Base-by-base conservation (phyloP, 2,888 invertebrate genomes). In the Lapara coniferarum region DNA sequence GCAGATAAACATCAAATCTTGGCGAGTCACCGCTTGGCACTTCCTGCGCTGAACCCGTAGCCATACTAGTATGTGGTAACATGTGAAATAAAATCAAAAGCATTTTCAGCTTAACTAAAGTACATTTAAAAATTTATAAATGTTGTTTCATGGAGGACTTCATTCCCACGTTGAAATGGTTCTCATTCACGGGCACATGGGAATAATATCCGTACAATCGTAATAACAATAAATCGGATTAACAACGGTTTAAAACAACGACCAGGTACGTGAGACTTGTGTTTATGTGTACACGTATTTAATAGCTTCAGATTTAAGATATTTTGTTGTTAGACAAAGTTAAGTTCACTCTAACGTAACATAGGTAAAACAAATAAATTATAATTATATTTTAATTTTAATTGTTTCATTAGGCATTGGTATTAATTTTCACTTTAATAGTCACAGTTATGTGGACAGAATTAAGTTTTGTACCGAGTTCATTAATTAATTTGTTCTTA, bases 181-280 rank as follows among this genome's bases (percentile, higher is more conserved):
- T 46, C 44, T 59, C 59, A 59, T 59, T 59, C 44, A 44, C 44
- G 10, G 46, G 46, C 59, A 12, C 59, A 46, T 44, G 44, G 58
- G 59, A 59, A 59, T 59, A 46, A 59, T 46, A 59, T 59, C 44
- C 44, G 59, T 59, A 59, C 59, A 59, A 44, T 46, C 59, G 59
- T 59, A 59, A 44, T 59, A 59, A 59, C 59, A 59, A 59, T 59
- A 59, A 59, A 59, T 59, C 59, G 59, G 46, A 44, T 59, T 59
- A 44, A 59, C 16, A 46, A 59, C 44, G 59, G 59, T 16, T 59
- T 59, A 46, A 37, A 59, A 59, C 46, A 46, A 44, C 44, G 16
- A 16, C 16, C 46, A 44, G 59, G 59, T 37, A 59, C 59, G 59
- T 59, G 46, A n/a, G 44, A 44, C n/a, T 46, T 10, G 25, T 19